A percentile compares a stretch with the other conserved stretches of the same genome.
These are phyloP conservation scores for Drosophila arawakana DNA, from an alignment of 1,140 invertebrate species.

Conservation along the genomic window DNA sequence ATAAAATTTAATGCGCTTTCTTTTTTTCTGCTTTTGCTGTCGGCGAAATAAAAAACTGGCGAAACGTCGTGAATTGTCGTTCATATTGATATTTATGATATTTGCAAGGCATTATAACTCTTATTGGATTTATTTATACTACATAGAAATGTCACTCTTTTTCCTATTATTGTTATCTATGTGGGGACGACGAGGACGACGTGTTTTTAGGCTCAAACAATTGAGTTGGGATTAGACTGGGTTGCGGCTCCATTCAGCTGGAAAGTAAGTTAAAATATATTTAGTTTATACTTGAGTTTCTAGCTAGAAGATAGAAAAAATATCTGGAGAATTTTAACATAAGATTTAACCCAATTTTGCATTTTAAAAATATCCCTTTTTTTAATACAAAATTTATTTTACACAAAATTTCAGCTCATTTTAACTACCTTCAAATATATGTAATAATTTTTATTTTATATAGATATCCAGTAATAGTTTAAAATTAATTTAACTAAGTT, in stretches of 20 bases:
- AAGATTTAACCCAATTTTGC: too few species aligned
- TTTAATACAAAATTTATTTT: too few species aligned
- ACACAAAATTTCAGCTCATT: too few species aligned
- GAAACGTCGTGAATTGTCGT: constrained; percentile 43
- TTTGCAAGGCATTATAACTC: constrained; percentile 76
- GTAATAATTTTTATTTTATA: too few species aligned
- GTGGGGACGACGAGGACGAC: background rate
- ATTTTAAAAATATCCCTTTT: too few species aligned
- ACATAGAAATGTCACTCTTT: constrained; percentile 23
- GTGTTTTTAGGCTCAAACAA: constrained; percentile 2
- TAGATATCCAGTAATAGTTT: too few species aligned
- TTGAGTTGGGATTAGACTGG: constrained; percentile 19
- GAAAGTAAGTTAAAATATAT: background rate
- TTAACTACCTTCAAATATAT: too few species aligned
- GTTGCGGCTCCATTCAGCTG: background rate
- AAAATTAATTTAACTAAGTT: too few species aligned
- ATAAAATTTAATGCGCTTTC: constrained; percentile 65
- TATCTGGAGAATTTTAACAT: too few species aligned
- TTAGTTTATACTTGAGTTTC: background rate
- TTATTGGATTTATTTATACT: constrained; percentile 67
- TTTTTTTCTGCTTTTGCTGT: constrained; percentile 3
- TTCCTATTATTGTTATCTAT: constrained; percentile 51
- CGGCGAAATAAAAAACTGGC: constrained; percentile 31
- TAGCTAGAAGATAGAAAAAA: too few species aligned
- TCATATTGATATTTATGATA: constrained; percentile 82